Evolutionary conservation across 2,797 vertebrate genomes (phyloP), one percentile per base, ranked within the genome.

Genomic region (Scarus forsteni): DNA sequence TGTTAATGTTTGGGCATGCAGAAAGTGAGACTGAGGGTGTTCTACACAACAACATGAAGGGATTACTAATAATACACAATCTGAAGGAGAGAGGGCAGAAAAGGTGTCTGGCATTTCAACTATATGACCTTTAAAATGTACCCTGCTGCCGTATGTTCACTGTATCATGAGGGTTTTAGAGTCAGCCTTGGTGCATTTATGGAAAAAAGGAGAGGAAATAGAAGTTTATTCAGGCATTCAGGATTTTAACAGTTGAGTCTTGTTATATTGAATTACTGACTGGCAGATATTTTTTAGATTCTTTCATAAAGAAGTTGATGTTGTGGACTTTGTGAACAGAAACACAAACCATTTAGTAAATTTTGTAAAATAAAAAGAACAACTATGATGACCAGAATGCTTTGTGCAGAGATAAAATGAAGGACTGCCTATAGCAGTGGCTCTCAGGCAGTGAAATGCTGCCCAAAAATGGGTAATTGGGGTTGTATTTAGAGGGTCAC

Each of bases 31-130:
- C 53, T 13, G 40, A 7, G 60, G 73, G 61, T 73, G 51, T 60
- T 77, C 18, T 13, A 51, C 60, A 59, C 60, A 53, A 16, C 60
- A 70, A 69, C 61, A 70, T 71, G 8, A 69, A 77, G 69, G 58
- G 77, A 78, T 85, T 79, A 80, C 51, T 82, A 78, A 88, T 70
- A 43, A 79, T n/a, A 75, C 60, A 51, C 67, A 19, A 52, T 60
- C 53, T 79, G 55, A 19, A 52, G 76, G 38, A 46, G 42, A 38
- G 0, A 56, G 42, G 40, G 3, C 44, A 53, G 72, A 81, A 64
- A 54, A 66, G 64, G 10, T 40, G 64, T 43, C 5, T 5, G 46
- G 69, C 60, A 69, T 75, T 76, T 56, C 45, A 73, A 72, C 70
- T 34, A 48, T 11, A 36, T 61, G 56, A 77, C 69, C 74, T 75